Evolutionary conservation across 2,888 invertebrate genomes (phyloP).

Genomic region (Cosmorhoe ocellata): DNA sequence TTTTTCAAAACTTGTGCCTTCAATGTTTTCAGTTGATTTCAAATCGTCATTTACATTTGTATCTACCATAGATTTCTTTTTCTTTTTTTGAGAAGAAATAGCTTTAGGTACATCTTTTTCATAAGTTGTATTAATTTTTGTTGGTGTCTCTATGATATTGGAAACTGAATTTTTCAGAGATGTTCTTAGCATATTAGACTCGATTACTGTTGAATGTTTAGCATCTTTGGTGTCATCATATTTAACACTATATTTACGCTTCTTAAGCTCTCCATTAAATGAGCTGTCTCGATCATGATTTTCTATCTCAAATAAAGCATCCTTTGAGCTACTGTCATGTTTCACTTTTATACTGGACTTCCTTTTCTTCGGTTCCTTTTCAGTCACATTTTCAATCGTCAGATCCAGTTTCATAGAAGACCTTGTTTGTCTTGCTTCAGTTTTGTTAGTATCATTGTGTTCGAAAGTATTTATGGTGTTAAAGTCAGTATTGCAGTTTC

Average conservation of each 20-base stretch:
- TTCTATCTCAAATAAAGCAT: not conserved
- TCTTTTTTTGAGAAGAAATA: not conserved
- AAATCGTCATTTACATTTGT: not conserved
- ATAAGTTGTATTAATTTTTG: constrained; percentile 11
- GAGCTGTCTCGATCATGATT: not conserved
- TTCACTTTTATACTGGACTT: constrained; percentile 22
- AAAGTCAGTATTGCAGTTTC: constrained; percentile 4
- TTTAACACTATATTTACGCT: constrained; percentile 17
- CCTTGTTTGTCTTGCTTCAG: constrained; percentile 22
- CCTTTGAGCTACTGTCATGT: not conserved
- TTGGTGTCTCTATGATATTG: constrained; percentile 25
- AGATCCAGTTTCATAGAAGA: constrained; percentile 18
- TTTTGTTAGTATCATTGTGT: constrained; percentile 14
- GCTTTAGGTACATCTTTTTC: constrained; percentile 2
- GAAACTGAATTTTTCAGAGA: constrained; percentile 25
- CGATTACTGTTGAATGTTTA: too few species aligned
- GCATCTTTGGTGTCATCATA: not conserved
- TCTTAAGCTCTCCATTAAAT: constrained; percentile 1
- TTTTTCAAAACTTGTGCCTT: constrained; percentile 21
- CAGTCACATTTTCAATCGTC: constrained; percentile 1
- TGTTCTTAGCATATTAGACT: constrained; percentile 19
- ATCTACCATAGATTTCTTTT: not conserved
- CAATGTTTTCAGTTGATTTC: not conserved
- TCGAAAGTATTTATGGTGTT: not conserved
- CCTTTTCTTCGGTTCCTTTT: constrained; percentile 11